These are phyloP conservation scores for Raphicerus campestris DNA, from an alignment of 2,113 vertebrate species.

Conservation along the genomic window DNA sequence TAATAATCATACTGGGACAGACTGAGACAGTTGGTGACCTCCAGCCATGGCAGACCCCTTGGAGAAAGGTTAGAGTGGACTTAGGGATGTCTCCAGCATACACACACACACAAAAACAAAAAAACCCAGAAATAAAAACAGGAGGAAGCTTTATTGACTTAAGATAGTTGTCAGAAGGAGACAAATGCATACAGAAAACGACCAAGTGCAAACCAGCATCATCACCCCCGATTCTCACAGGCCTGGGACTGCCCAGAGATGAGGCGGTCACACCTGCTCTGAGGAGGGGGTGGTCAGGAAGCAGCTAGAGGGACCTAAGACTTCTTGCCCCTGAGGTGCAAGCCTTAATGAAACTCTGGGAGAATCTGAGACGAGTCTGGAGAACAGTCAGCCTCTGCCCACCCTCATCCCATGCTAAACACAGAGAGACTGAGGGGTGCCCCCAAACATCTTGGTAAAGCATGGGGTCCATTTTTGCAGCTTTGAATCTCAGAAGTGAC, in stretches of 20 bases:
- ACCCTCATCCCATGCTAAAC: background rate
- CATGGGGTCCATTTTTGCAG: background rate
- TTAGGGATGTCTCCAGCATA: background rate
- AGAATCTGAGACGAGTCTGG: background rate
- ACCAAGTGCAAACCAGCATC: background rate
- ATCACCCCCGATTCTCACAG: background rate
- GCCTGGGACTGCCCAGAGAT: background rate
- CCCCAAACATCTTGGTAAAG: conserved; percentile 7
- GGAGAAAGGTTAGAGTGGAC: background rate
- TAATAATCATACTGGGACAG: background rate
- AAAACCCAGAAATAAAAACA: background rate
- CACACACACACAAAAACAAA: background rate
- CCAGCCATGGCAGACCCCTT: background rate
- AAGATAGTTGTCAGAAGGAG: background rate
- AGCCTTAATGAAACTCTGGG: background rate
- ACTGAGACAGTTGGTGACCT: background rate
- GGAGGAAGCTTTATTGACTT: background rate
- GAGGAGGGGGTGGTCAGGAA: background rate
- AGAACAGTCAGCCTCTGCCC: background rate
- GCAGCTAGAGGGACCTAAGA: background rate
- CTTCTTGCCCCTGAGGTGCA: background rate
- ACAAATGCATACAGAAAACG: background rate
- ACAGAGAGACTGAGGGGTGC: background rate
- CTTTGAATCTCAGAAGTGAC: conserved; percentile 23
- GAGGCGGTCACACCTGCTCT: background rate